phyloP scores from a whole-genome alignment of 2,113 vertebrate species.

The Thamnaconus septentrionalis region DNA sequence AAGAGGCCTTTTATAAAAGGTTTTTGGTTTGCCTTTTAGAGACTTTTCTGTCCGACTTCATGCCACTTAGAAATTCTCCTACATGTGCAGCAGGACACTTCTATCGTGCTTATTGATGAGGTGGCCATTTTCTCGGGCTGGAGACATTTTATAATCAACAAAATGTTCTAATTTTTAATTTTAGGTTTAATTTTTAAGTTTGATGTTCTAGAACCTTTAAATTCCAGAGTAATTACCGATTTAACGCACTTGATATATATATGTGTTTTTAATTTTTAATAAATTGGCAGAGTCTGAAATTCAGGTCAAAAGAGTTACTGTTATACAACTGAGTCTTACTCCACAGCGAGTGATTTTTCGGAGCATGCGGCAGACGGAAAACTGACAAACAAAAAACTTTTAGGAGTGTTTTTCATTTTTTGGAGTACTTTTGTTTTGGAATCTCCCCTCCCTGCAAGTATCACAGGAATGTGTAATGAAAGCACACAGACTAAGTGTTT shows the following conservation, averaged over 20 bases:
- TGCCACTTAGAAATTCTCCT: conserved; percentile 34
- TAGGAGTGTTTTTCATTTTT: conserved; percentile 43
- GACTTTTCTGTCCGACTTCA: conserved; percentile 23
- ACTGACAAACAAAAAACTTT: conserved; percentile 27
- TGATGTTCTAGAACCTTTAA: no score
- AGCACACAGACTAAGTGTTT: conserved; percentile 63
- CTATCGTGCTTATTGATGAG: conserved; percentile 26
- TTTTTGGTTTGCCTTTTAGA: conserved; percentile 11
- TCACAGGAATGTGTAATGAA: conserved; percentile 64
- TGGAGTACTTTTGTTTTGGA: conserved; percentile 56
- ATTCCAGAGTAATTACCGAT: no score
- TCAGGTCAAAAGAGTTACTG: conserved; percentile 9
- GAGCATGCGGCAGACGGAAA: conserved; percentile 12
- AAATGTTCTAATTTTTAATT: background rate
- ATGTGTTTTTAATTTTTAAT: background rate
- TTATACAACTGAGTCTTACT: background rate
- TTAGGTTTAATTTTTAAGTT: no score
- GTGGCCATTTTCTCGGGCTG: conserved; percentile 11
- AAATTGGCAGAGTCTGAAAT: conserved; percentile 2
- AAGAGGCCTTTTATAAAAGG: conserved; percentile 22
- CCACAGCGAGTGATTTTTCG: conserved; percentile 2
- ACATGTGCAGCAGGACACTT: conserved; percentile 9
- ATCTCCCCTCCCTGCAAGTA: conserved; percentile 58
- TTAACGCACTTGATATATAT: no score
- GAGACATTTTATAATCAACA: background rate